phyloP scores from a whole-genome alignment of 1,140 invertebrate species.

The Caenorhabditis briggsae region DNA sequence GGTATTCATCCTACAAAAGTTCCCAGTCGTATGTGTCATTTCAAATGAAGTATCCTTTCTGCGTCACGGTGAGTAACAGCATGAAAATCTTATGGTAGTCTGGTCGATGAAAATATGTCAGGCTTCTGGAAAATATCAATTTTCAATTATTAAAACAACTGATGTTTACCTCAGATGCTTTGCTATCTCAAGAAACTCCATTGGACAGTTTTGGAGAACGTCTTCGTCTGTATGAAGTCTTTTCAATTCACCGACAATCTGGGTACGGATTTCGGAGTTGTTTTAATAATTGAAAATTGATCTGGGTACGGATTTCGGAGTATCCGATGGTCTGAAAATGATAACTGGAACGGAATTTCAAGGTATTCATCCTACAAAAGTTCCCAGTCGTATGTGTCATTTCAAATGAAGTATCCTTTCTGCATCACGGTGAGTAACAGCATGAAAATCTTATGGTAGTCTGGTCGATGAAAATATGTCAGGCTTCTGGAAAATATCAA shows the following conservation, averaged over 20 bases:
- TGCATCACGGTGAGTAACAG: neutral
- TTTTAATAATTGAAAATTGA: too few relatives aligned
- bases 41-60: conserved; percentile 8
- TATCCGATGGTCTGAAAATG: neutral
- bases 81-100: conserved; percentile 36
- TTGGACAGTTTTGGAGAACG: conserved; percentile 21
- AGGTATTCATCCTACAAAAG: neutral
- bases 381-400: conserved; percentile 42
- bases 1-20: neutral
- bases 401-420: conserved; percentile 14
- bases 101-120: neutral
- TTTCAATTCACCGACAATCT: conserved; percentile 38
- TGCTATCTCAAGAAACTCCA: conserved; percentile 32
- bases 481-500: too few relatives aligned
- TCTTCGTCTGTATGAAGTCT: conserved; percentile 40
- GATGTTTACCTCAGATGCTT: conserved; percentile 21
- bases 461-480: neutral
- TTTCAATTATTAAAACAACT: too few relatives aligned
- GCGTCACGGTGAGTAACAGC: neutral
- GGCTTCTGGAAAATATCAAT: too few relatives aligned
- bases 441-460: conserved; percentile 36
- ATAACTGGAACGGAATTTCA: neutral
- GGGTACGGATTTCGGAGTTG: too few relatives aligned
- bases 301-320: neutral
- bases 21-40: conserved; percentile 45